Evolutionary conservation across 1,140 invertebrate genomes (phyloP), one percentile per base, ranked within the genome.

Genomic region (Panagrolaimus sp.): DNA sequence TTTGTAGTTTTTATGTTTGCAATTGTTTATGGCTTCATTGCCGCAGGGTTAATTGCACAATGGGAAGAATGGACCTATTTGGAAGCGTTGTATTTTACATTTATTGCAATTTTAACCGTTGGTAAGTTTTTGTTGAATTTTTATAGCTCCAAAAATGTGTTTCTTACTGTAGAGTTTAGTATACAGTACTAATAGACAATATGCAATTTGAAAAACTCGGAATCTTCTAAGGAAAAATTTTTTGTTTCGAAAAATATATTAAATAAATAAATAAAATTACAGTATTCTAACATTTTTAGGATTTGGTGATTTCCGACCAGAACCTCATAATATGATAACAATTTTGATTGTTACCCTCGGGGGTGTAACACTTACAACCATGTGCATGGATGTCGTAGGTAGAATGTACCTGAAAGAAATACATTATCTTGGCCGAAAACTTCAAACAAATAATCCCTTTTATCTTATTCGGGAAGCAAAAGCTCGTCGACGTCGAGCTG

Each of bases 311-410:
- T 82, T 78, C 47, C 75, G 79, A 14, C 81, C 81, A 2, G 63
- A 63, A 6, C 65, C 72, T 14, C 43, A 83, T 48, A 73, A 82
- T 70, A 45, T 80, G 65, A 65, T 74, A 28, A 63, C 70, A 52
- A 78, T 82, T 15, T 65, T 74, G 4, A 5, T 78, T 28, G 45
- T 79, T 12, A 66, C 78, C 43, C 55, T 71, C 28, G 76, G 78
- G 6, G 80, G 80, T n/a, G 76, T 82, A 10, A 83, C 81, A 52
- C 72, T 82, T 3, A 80, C 80, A 2, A 82, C 80, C 2, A 82
- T 82, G 81, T 82, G 81, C 69, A 80, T 81, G 80, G 80, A 82
- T 63, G 78, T 82, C 17, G 80, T 82, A 1, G 80, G 80, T 6
- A 48, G 80, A 67, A 82, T 82, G 80, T 82, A 82, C 67, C 65